These are phyloP conservation scores for Sakesphorus luctuosus DNA, from an alignment of 2,113 vertebrate species.

Conservation along the genomic window DNA sequence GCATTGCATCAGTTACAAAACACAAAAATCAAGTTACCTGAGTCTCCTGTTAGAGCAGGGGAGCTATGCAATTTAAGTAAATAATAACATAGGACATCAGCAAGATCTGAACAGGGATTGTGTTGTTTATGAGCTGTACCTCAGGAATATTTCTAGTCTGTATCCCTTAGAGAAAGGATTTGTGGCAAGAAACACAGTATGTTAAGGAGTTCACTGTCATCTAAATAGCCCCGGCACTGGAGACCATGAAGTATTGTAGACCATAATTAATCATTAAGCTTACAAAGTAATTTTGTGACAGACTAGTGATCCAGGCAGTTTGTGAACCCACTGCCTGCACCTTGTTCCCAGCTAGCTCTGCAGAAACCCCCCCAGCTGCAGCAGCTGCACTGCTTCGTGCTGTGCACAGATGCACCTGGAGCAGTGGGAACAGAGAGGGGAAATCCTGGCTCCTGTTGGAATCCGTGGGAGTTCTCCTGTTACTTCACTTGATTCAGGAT, in stretches of 20 bases:
- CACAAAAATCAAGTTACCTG: background rate
- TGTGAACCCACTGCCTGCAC: background rate
- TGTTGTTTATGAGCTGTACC: background rate
- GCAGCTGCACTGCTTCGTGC: background rate
- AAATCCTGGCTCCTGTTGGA: background rate
- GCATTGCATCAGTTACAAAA: background rate
- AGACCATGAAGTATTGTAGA: background rate
- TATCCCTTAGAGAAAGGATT: background rate
- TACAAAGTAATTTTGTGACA: background rate
- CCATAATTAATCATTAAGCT: background rate
- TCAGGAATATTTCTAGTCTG: background rate
- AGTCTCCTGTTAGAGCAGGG: background rate
- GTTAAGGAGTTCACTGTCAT: background rate
- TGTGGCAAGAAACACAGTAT: background rate
- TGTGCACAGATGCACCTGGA: background rate
- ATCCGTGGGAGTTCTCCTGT: background rate
- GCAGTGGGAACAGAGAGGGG: background rate
- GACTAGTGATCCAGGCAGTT: background rate
- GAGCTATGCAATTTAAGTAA: background rate
- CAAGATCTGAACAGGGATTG: background rate
- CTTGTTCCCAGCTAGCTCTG: background rate
- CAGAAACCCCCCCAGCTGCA: background rate
- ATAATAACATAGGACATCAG: background rate
- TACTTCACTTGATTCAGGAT: background rate
- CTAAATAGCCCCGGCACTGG: background rate